Base-by-base conservation (phyloP, 1,140 invertebrate genomes). In the Philotrypesis tridentata region DNA sequence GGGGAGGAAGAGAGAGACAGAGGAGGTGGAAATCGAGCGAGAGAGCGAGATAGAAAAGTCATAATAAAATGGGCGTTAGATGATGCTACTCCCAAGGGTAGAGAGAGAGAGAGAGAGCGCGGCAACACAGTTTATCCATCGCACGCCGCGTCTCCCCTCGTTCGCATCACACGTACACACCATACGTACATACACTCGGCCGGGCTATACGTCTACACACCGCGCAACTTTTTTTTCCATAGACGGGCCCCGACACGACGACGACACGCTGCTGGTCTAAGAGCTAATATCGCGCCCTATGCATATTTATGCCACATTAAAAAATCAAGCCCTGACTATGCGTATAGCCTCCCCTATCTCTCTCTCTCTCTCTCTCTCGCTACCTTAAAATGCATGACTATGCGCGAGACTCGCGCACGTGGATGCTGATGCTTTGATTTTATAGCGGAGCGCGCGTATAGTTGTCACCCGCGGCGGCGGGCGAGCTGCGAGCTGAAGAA, bases 281-380 rank as follows among this genome's bases (percentile, higher is more conserved):
- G 89, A 90, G 90, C 91, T 91, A 91, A 92, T 92, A 91, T 90
- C 89, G 85, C 85, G 85, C 86, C 85, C 90, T 89, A 92, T 92
- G 89, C 90, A 92, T 92, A 92, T 92, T 92, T 91, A 92, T 92
- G 91, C 88, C 87, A 85, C 91, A 92, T 92, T 92, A 91, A 91
- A 86, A 91, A 91, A 90, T 90, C 89, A 87, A 87, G 88, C 88
- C 87, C n/a, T 23, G 33, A 12, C 63, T 37, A 37, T 37, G 21
- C 48, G 48, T 7, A 55, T 55, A 21, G 21, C 48, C 14, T 4
- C 14, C 17, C 14, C 14, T 5, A 14, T n/a, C n/a, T n/a, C n/a
- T n/a, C n/a, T n/a, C n/a, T n/a, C n/a, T n/a, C 48, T 14, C 5
- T 55, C 12, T 9, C 33, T 37, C 48, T 55, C 14, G 48, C 48